Percentiles rank a stretch among this genome's conserved stretches.
Evolutionary conservation across 2,888 invertebrate genomes (phyloP).

Genomic region (Tenthredo livida): DNA sequence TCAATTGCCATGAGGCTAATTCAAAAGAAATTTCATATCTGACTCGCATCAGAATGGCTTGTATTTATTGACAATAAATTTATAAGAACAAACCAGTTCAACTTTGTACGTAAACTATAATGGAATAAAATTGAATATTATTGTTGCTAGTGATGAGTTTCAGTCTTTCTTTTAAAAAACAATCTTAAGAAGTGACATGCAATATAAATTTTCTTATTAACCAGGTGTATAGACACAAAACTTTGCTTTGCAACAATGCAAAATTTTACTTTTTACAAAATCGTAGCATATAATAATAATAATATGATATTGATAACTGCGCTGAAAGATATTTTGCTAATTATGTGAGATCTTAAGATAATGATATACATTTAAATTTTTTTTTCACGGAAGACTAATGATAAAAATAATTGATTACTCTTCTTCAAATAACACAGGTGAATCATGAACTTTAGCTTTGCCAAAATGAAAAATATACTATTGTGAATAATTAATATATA

Average conservation of each 20-base stretch:
- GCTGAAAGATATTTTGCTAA: background rate
- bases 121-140: slow-evolving; percentile 48
- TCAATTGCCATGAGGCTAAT: background rate
- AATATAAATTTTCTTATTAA: slow-evolving; percentile 33
- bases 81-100: slow-evolving; percentile 41
- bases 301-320: background rate
- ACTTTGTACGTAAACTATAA: slow-evolving; percentile 25
- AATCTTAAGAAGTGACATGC: slow-evolving; percentile 36
- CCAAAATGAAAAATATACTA: background rate
- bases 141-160: slow-evolving; percentile 42
- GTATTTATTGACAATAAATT: slow-evolving; percentile 44
- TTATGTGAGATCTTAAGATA: background rate
- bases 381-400: slow-evolving; percentile 2
- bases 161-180: slow-evolving; percentile 39
- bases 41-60: slow-evolving; percentile 40
- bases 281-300: background rate
- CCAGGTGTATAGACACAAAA: slow-evolving; percentile 32
- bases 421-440: background rate
- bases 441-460: background rate
- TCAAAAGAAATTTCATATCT: slow-evolving; percentile 30
- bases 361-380: background rate
- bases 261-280: background rate
- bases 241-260: background rate
- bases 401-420: background rate
- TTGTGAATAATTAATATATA: background rate